phyloP scores from a whole-genome alignment of 2,888 invertebrate genomes.

The Anorthoa munda region DNA sequence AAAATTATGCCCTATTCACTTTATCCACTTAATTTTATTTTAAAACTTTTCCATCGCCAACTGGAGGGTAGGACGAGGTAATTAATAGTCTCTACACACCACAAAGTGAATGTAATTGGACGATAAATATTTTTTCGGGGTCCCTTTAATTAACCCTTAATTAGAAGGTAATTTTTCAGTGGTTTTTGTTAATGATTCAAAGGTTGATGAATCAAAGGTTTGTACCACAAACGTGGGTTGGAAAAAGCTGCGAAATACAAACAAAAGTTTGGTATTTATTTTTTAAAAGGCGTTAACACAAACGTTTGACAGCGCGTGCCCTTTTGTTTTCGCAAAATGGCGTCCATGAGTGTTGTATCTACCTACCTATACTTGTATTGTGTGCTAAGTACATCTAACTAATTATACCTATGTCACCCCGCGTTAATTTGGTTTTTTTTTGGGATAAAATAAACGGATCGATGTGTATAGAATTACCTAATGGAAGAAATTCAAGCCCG shows the following conservation, averaged over 20 bases:
- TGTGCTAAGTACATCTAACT: conserved; percentile 14
- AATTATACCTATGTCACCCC: conserved; percentile 8
- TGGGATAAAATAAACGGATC: conserved; percentile 46
- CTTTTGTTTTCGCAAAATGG: neutral
- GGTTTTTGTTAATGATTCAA: conserved; percentile 31
- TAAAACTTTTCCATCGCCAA: conserved; percentile 20
- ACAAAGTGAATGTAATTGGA: conserved; percentile 37
- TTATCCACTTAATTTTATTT: conserved; percentile 1
- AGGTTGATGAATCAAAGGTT: conserved; percentile 33
- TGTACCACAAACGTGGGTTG: conserved; percentile 19
- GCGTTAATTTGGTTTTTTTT: conserved; percentile 13
- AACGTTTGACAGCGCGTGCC: neutral
- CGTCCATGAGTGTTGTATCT: neutral
- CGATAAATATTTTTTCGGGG: conserved; percentile 42
- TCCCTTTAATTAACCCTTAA: conserved; percentile 37
- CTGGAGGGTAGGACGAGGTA: neutral
- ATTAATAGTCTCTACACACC: conserved; percentile 15
- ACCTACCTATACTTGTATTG: neutral
- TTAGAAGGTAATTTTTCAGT: conserved; percentile 29
- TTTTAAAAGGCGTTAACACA: neutral
- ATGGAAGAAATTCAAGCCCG: conserved; percentile 71
- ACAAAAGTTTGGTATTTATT: conserved; percentile 7
- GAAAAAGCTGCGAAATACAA: conserved; percentile 20
- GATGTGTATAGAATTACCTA: conserved; percentile 53
- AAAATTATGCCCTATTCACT: conserved; percentile 22